Evolutionary conservation across 2,113 vertebrate genomes (phyloP), one percentile per base, ranked within the genome.

Genomic region (Clarias macrocephalus): DNA sequence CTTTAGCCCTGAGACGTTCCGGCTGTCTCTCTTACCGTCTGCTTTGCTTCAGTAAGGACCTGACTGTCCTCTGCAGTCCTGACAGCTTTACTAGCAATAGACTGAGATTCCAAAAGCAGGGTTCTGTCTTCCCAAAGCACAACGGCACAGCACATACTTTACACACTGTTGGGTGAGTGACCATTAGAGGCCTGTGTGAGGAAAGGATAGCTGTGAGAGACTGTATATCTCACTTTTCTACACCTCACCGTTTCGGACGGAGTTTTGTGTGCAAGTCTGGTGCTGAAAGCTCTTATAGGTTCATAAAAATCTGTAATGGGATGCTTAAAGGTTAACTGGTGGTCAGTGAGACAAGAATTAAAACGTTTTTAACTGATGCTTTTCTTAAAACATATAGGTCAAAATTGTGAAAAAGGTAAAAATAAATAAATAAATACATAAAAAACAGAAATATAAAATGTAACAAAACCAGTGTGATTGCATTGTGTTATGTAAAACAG

Each of bases 161-260:
- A 88, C 88, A 87, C 68, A 77, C 68, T 87, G 81, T 75, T 88
- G 88, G 87, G 88, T 91, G 88, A 84, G 75, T 83, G 84, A 85
- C 87, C 91, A 88, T 77, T 72, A 54, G 92, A 89, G 91, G 92
- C 81, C 85, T 76, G 42, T 52, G 83, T 86, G 89, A 88, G 86
- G 88, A 92, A 90, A 91, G 86, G 23, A n/a, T 11, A 54, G 75
- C 85, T 66, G 80, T 37, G 63, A 85, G 75, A 76, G 88, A 63
- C 82, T 59, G 79, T 90, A 91, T 91, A 90, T 93, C 90, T 91
- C 23, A 84, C 85, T 62, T 94, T 92, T 93, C 91, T 90, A 81
- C 92, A 94, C 90, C 87, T 91, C 63, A 25, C 42, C 80, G 81
- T 57, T 12, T 85, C 25, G 3, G 25, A 21, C 86, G 65, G 88